Evolutionary conservation across 2,888 invertebrate species (phyloP).

Genomic region (Colostygia pectinataria): DNA sequence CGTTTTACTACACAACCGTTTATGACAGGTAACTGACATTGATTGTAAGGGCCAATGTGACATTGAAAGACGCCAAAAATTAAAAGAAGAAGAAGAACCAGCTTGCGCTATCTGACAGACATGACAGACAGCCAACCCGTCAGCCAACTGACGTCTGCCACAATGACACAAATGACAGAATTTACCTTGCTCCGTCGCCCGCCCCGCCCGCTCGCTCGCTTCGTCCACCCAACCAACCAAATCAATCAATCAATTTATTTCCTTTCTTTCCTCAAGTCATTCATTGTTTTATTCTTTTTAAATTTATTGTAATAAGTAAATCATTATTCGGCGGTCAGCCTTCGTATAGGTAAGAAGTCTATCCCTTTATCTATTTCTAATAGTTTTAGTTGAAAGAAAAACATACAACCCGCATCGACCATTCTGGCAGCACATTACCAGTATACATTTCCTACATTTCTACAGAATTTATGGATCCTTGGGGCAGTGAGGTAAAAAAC

Average conservation of each 20-base stretch:
- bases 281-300: too few species aligned
- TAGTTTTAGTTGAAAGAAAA: not conserved
- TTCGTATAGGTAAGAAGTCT: conserved; percentile 41
- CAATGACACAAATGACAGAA: too few species aligned
- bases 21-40: too few species aligned
- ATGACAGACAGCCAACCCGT: too few species aligned
- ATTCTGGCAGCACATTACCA: not conserved
- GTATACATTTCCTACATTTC: too few species aligned
- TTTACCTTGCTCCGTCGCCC: too few species aligned
- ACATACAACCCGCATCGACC: not conserved
- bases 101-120: too few species aligned
- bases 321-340: conserved; percentile 38
- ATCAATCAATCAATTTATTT: not conserved
- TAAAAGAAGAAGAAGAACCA: too few species aligned
- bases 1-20: too few species aligned
- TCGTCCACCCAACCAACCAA: not conserved
- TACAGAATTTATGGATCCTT: conserved; percentile 80
- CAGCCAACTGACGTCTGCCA: too few species aligned
- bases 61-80: too few species aligned
- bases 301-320: conserved; percentile 14
- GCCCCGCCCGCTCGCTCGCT: not conserved
- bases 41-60: too few species aligned
- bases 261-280: conserved; percentile 1
- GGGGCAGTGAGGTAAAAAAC: conserved; percentile 64
- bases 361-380: not conserved